A percentile compares a stretch with the other conserved stretches of the same genome.
Conservation (phyloP, 2,888 invertebrate genomes). For the Ichneumon xanthorius region DNA sequence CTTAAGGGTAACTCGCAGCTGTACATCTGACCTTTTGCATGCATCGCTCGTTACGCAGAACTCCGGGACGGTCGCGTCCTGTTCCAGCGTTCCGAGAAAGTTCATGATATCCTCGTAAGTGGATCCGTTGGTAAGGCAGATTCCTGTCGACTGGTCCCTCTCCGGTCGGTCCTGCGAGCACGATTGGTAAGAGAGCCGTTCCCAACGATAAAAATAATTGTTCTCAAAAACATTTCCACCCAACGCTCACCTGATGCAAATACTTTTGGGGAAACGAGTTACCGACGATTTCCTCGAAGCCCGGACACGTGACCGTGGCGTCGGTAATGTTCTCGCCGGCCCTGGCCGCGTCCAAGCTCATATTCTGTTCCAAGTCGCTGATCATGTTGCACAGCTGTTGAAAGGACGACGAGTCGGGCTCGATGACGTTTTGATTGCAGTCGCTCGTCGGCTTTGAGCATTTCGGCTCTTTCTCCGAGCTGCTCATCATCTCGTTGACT, state of each 20-base stretch:
- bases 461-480: slow-evolving; percentile 36
- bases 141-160: slow-evolving; percentile 72
- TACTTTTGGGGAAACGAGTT: slow-evolving; percentile 50
- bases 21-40: slow-evolving; percentile 22
- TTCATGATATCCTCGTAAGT: slow-evolving; percentile 81
- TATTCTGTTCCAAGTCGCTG: slow-evolving; percentile 76
- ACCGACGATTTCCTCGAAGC: neutral
- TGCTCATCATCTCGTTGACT: slow-evolving; percentile 34
- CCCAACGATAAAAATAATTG: no score
- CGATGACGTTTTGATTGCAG: slow-evolving; percentile 78
- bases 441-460: slow-evolving; percentile 69
- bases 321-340: neutral
- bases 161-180: slow-evolving; percentile 75
- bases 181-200: neutral
- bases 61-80: slow-evolving; percentile 69
- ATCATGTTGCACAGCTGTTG: slow-evolving; percentile 80
- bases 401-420: slow-evolving; percentile 76
- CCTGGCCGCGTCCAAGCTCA: slow-evolving; percentile 7
- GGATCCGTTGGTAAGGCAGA: slow-evolving; percentile 67
- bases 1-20: neutral
- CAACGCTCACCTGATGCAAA: slow-evolving; percentile 67
- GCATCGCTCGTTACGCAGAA: slow-evolving; percentile 12
- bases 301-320: neutral
- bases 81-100: slow-evolving; percentile 78
- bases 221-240: neutral